Percentiles rank a stretch among this genome's conserved stretches.
Conservation (phyloP, 2,888 invertebrate species). For the Xylota segnis region DNA sequence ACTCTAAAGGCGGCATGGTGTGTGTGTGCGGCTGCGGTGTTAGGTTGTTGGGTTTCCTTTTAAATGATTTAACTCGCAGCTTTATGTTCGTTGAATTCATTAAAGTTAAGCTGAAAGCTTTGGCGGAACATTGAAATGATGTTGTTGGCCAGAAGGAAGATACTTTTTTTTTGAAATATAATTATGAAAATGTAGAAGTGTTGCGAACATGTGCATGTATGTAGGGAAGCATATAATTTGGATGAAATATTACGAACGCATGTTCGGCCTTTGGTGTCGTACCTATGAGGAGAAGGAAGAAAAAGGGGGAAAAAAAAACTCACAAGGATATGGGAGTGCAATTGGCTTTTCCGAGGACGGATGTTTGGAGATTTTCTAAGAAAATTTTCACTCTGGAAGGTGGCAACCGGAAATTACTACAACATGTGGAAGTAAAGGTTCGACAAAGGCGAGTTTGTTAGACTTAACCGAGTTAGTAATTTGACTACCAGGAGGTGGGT, state of each 20-base stretch:
- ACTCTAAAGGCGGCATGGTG: background rate
- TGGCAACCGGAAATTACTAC: slow-evolving; percentile 6
- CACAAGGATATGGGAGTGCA: background rate
- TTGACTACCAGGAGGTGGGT: background rate
- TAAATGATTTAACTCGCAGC: slow-evolving; percentile 47
- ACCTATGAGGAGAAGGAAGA: background rate
- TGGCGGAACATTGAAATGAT: slow-evolving; percentile 36
- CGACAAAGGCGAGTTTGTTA: background rate
- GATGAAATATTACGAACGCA: background rate
- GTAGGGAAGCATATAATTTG: background rate
- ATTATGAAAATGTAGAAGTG: slow-evolving; percentile 24
- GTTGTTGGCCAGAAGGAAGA: slow-evolving; percentile 35
- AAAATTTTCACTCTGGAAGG: slow-evolving; percentile 5
- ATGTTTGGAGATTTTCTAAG: slow-evolving; percentile 1
- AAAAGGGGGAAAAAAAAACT: background rate
- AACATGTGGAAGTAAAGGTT: slow-evolving; percentile 4
- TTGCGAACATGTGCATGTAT: slow-evolving; percentile 1
- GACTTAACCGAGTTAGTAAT: background rate
- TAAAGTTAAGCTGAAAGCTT: slow-evolving; percentile 27
- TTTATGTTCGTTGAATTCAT: slow-evolving; percentile 18
- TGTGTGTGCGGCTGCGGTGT: background rate
- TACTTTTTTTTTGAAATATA: slow-evolving; percentile 20
- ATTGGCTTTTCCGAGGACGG: slow-evolving; percentile 12
- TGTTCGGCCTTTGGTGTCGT: background rate
- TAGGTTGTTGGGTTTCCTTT: slow-evolving; percentile 12